Conservation (phyloP, 2,113 vertebrate species). For the Podilymbus podiceps region DNA sequence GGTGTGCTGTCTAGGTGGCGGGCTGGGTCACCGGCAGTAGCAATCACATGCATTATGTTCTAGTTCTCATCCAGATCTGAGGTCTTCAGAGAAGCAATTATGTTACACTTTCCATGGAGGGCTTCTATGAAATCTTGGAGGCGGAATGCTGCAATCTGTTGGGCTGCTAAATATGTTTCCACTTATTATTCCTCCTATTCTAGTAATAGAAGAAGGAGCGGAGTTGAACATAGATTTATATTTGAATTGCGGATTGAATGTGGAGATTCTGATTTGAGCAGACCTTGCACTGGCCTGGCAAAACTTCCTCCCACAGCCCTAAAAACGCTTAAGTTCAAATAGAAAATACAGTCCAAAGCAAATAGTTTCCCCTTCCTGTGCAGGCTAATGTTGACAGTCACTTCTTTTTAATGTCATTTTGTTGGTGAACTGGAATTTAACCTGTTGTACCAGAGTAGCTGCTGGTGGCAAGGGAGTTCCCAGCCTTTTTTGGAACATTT, state of each 20-base stretch:
- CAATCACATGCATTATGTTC: fast-evolving
- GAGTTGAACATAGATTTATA: background rate
- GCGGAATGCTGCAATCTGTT: background rate
- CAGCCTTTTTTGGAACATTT: background rate
- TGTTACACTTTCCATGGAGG: background rate
- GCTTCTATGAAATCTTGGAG: background rate
- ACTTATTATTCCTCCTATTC: background rate
- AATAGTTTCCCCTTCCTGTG: background rate
- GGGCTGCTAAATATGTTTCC: background rate
- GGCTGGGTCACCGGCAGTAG: background rate
- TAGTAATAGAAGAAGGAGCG: background rate
- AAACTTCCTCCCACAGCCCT: background rate
- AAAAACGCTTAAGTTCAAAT: background rate
- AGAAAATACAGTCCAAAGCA: background rate
- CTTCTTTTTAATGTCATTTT: background rate
- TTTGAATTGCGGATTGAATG: background rate
- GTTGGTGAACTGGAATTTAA: background rate
- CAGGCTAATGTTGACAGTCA: background rate
- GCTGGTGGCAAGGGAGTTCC: background rate
- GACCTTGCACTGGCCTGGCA: background rate
- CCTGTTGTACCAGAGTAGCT: background rate
- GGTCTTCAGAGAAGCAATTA: background rate
- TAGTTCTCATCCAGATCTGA: background rate
- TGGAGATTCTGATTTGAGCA: background rate
- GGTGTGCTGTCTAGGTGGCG: constrained; percentile 60